phyloP scores from a whole-genome alignment of 2,888 invertebrate genomes.

The Opisthograptis luteolata region DNA sequence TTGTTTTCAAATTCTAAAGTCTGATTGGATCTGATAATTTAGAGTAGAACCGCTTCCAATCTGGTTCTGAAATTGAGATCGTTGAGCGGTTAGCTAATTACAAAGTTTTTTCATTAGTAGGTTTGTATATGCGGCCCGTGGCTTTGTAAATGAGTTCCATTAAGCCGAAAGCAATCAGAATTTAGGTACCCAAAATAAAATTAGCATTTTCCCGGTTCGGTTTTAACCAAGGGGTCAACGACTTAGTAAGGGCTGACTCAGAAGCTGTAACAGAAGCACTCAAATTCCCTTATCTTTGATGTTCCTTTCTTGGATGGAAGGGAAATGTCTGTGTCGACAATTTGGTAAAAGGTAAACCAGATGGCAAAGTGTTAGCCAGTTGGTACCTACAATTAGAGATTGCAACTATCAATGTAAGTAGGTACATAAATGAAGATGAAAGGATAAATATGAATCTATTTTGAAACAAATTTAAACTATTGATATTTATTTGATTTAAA shows the following conservation, averaged over 20 bases:
- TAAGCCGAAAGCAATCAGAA: slow-evolving; percentile 44
- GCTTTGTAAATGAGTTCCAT: slow-evolving; percentile 43
- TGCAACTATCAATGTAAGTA: no score
- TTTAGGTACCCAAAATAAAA: slow-evolving; percentile 46
- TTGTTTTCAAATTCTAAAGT: slow-evolving; percentile 25
- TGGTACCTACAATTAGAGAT: no score
- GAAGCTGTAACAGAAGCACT: slow-evolving; percentile 29
- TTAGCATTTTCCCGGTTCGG: slow-evolving; percentile 44
- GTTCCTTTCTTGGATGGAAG: slow-evolving; percentile 10
- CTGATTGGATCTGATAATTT: slow-evolving; percentile 33
- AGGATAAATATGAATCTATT: no score
- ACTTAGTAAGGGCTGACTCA: slow-evolving; percentile 37
- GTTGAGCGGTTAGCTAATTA: slow-evolving; percentile 45
- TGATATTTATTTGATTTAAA: no score
- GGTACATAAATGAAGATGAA: no score
- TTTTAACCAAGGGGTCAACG: slow-evolving; percentile 41
- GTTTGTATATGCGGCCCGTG: slow-evolving; percentile 40
- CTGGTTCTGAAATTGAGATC: slow-evolving; percentile 39
- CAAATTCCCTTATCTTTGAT: slow-evolving; percentile 33
- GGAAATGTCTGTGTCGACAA: background rate
- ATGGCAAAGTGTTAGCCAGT: no score
- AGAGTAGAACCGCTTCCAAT: slow-evolving; percentile 39
- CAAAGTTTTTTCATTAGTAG: slow-evolving; percentile 58
- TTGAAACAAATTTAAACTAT: background rate
- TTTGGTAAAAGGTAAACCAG: background rate